These are phyloP conservation scores for Drosophila emarginata DNA, from an alignment of 2,888 invertebrate species.

Conservation along the genomic window DNA sequence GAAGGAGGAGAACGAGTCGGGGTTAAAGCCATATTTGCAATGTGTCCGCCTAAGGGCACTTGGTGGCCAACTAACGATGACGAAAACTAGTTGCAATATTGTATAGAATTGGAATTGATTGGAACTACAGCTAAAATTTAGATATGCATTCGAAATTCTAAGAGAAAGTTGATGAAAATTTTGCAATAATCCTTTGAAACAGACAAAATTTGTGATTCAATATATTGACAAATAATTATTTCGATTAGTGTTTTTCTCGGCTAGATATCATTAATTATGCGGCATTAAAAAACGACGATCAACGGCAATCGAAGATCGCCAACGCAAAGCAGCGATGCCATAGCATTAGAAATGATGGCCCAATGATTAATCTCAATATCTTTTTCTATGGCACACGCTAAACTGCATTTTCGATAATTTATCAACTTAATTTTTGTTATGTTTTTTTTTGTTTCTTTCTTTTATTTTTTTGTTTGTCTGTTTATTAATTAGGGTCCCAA, in stretches of 20 bases:
- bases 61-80: constrained; percentile 41
- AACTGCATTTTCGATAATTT: constrained; percentile 71
- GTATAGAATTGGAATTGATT: constrained; percentile 8
- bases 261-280: constrained; percentile 63
- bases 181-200: too few relatives aligned
- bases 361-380: constrained; percentile 72
- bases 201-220: too few relatives aligned
- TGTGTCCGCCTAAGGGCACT: constrained; percentile 45
- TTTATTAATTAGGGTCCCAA: constrained; percentile 66
- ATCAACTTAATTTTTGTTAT: constrained; percentile 50
- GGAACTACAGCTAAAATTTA: too few relatives aligned
- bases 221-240: constrained; percentile 53
- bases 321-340: constrained; percentile 39
- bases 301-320: constrained; percentile 54
- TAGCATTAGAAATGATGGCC: constrained; percentile 30
- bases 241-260: constrained; percentile 36
- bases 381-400: constrained; percentile 70
- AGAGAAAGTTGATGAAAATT: too few relatives aligned
- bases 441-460: constrained; percentile 18
- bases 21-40: constrained; percentile 41
- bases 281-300: constrained; percentile 49
- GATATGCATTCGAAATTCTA: too few relatives aligned
- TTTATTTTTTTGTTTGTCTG: constrained; percentile 50
- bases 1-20: constrained; percentile 7
- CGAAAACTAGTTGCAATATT: constrained; percentile 57